Conservation (phyloP, 1,140 invertebrate species). For the Heliconius nattereri region DNA sequence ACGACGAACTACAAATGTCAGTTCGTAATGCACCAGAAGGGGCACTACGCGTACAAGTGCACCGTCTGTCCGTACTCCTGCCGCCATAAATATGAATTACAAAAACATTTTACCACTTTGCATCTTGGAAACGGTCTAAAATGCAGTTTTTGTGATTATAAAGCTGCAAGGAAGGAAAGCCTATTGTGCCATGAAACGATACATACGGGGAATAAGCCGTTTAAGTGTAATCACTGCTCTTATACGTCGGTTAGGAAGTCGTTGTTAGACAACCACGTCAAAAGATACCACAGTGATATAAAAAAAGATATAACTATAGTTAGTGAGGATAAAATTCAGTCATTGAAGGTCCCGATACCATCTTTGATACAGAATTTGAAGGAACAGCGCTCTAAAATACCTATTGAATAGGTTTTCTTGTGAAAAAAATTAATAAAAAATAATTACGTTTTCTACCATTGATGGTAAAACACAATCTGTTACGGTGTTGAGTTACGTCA, state of each 20-base stretch:
- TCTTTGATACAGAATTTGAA: conserved; percentile 17
- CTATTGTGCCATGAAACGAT: conserved; percentile 57
- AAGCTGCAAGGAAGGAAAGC: conserved; percentile 54
- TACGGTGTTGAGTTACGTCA: not conserved
- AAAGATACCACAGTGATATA: conserved; percentile 48
- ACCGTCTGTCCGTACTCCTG: conserved; percentile 54
- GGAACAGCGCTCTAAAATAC: conserved; percentile 13
- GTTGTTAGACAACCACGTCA: conserved; percentile 52
- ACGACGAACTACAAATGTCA: conserved; percentile 58
- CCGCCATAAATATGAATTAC: conserved; percentile 58
- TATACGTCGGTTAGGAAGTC: conserved; percentile 54
- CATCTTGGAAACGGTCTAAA: conserved; percentile 55
- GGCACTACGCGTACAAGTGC: conserved; percentile 56
- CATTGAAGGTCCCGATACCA: conserved; percentile 43
- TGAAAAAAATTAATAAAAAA: too few species aligned
- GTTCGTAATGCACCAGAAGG: conserved; percentile 56
- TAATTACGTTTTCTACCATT: too few species aligned
- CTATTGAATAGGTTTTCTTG: not conserved
- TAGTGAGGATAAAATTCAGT: conserved; percentile 49
- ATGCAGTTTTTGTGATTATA: conserved; percentile 60
- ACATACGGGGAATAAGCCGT: conserved; percentile 60
- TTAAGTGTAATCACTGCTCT: conserved; percentile 51
- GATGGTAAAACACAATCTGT: not conserved
- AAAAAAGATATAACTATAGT: conserved; percentile 45
- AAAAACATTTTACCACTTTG: conserved; percentile 48